Conservation (phyloP, 2,888 invertebrate species). For the Spodoptera exigua region DNA sequence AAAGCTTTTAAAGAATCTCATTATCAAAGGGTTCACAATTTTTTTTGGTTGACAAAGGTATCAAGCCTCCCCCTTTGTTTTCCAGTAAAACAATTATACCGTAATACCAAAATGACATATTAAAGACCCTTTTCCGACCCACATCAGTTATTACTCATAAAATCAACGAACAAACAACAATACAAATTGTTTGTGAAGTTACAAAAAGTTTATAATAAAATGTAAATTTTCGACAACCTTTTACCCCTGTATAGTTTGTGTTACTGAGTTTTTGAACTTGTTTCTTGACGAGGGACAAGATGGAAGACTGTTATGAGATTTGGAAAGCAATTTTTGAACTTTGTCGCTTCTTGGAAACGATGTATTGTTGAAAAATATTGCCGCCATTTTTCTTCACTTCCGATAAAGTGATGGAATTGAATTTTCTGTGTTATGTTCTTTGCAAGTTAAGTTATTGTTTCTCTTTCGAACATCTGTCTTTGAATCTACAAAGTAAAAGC, state of each 20-base stretch:
- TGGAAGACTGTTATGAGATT: conserved; percentile 52
- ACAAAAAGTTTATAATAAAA: conserved; percentile 50
- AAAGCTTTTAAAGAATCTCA: too few relatives aligned
- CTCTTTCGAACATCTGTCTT: not conserved
- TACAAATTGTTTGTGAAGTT: conserved; percentile 24
- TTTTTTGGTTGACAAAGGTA: too few relatives aligned
- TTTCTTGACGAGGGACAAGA: conserved; percentile 34
- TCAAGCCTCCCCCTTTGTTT: too few relatives aligned
- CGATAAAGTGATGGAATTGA: conserved; percentile 8
- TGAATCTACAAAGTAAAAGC: too few relatives aligned
- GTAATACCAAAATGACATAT: not conserved
- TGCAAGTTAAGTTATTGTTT: not conserved
- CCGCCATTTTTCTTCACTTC: conserved; percentile 6
- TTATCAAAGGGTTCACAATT: too few relatives aligned
- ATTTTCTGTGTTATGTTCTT: conserved; percentile 3
- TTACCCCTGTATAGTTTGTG: conserved; percentile 42
- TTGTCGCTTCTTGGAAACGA: conserved; percentile 36
- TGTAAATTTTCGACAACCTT: conserved; percentile 32
- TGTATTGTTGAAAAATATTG: conserved; percentile 37
- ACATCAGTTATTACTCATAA: conserved; percentile 2
- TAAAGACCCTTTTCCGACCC: not conserved
- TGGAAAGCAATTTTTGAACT: conserved; percentile 65
- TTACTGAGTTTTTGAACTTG: conserved; percentile 52
- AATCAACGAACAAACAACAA: conserved; percentile 7
- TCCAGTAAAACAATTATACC: not conserved